Percentiles rank a stretch among this genome's conserved stretches.
Evolutionary conservation across 2,888 invertebrate species (phyloP).

Genomic region (Pocota personata): DNA sequence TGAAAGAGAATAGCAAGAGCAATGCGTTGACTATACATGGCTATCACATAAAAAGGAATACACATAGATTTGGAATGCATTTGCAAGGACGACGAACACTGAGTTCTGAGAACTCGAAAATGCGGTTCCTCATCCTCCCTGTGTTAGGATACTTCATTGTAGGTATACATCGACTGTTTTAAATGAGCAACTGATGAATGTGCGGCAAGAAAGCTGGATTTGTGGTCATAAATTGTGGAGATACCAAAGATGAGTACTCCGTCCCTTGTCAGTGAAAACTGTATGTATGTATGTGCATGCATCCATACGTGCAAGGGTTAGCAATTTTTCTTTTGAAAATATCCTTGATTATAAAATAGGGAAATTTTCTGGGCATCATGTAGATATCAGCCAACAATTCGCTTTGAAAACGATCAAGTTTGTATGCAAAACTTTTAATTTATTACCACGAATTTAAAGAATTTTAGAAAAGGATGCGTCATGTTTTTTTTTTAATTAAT

Average conservation of each 20-base stretch:
- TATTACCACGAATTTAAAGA: background rate
- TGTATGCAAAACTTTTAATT: background rate
- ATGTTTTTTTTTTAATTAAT: no score
- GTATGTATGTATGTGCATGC: background rate
- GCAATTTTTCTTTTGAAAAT: background rate
- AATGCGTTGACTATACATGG: conserved; percentile 29
- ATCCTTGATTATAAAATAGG: background rate
- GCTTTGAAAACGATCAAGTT: background rate
- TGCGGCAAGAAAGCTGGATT: conserved; percentile 1
- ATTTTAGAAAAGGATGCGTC: no score
- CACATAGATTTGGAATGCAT: background rate
- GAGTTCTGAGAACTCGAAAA: background rate
- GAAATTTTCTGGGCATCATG: background rate
- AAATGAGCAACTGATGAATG: conserved; percentile 20
- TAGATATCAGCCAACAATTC: background rate
- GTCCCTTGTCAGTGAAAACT: background rate
- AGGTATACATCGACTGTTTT: conserved; percentile 25
- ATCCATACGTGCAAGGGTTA: background rate
- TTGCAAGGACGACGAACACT: background rate
- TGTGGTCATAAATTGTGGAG: background rate
- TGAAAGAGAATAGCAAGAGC: conserved; percentile 45
- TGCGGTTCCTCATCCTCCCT: background rate
- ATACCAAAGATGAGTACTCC: background rate
- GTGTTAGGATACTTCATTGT: background rate
- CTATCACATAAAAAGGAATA: background rate